phyloP scores from a whole-genome alignment of 2,888 invertebrate genomes.

The Tenthredo amoena region DNA sequence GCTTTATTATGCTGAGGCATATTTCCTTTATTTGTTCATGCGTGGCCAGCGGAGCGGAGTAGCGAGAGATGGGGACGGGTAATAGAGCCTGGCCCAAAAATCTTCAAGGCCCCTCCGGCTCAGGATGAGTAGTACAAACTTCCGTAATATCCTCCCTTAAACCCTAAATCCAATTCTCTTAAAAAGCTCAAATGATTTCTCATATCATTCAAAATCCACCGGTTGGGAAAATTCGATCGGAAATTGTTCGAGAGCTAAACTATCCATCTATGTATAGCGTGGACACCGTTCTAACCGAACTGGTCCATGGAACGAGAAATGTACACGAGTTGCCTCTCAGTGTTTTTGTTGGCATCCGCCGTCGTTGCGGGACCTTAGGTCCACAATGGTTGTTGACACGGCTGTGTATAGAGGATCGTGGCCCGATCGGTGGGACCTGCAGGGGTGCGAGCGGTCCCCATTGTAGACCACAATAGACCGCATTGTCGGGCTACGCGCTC shows the following conservation, averaged over 20 bases:
- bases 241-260: background rate
- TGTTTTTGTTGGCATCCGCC: slow-evolving; percentile 49
- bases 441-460: slow-evolving; percentile 51
- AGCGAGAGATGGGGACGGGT: slow-evolving; percentile 24
- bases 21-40: slow-evolving; percentile 51
- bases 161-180: background rate
- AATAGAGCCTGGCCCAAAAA: slow-evolving; percentile 36
- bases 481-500: slow-evolving; percentile 50
- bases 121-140: background rate
- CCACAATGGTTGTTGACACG: slow-evolving; percentile 52
- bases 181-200: background rate
- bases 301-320: slow-evolving; percentile 40
- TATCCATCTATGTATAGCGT: background rate
- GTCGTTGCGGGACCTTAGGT: slow-evolving; percentile 50
- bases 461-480: slow-evolving; percentile 47
- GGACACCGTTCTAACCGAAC: background rate
- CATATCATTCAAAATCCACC: background rate
- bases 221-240: background rate
- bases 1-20: slow-evolving; percentile 50
- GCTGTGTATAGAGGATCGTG: slow-evolving; percentile 49
- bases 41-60: slow-evolving; percentile 36
- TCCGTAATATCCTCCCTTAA: background rate
- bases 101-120: background rate
- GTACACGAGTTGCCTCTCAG: slow-evolving; percentile 42
- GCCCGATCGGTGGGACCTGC: slow-evolving; percentile 50